Percentiles rank a stretch among this genome's conserved stretches.
phyloP scores from a whole-genome alignment of 1,140 invertebrate species.

The Ips nitidus region DNA sequence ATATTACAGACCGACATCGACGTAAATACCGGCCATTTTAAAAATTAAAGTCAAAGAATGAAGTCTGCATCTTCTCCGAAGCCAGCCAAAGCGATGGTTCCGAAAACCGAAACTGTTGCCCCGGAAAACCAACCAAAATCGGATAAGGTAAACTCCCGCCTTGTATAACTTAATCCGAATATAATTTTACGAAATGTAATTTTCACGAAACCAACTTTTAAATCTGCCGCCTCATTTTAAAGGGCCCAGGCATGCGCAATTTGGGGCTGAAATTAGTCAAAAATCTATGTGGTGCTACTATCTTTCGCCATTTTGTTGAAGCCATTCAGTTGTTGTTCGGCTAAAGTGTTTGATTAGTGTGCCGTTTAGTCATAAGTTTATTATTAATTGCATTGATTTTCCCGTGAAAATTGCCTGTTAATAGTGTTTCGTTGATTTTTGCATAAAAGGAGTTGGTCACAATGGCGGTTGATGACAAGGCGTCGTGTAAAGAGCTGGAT shows the following conservation, averaged over 20 bases:
- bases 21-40: too few species aligned
- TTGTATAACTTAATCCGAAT: not conserved
- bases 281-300: constrained; percentile 36
- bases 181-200: not conserved
- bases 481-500: constrained; percentile 95
- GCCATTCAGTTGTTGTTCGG: constrained; percentile 1
- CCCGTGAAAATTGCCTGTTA: constrained; percentile 18
- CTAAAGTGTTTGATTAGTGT: constrained; percentile 31
- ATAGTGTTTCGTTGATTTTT: constrained; percentile 30
- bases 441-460: constrained; percentile 34
- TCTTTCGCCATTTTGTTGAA: constrained; percentile 41
- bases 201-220: constrained; percentile 8
- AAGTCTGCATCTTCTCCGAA: constrained; percentile 25
- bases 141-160: constrained; percentile 13
- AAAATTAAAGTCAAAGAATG: constrained; percentile 9
- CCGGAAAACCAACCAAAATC: constrained; percentile 6
- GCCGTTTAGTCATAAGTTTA: constrained; percentile 21
- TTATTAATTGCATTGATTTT: constrained; percentile 9
- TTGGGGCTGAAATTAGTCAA: constrained; percentile 23
- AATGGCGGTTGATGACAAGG: constrained; percentile 84
- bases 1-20: too few species aligned
- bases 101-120: constrained; percentile 23
- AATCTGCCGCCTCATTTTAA: constrained; percentile 20
- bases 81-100: constrained; percentile 6
- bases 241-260: constrained; percentile 27